phyloP scores from a whole-genome alignment of 2,888 invertebrate species.

The Drosophila anceps region DNA sequence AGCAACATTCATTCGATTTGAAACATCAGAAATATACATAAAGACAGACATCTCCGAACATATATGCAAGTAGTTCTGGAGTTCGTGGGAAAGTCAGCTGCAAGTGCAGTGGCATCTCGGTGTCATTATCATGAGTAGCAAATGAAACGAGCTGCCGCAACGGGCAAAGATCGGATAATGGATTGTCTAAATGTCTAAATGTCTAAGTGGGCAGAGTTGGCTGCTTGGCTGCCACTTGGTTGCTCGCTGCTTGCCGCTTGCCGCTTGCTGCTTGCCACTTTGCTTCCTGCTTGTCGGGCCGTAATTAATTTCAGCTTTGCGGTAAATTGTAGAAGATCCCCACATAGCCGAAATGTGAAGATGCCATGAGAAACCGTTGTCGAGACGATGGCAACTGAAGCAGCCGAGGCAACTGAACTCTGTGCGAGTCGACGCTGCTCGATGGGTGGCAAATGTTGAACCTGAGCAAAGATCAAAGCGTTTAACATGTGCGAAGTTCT shows the following conservation, averaged over 20 bases:
- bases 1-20: not conserved
- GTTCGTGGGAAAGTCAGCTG: constrained; percentile 17
- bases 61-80: constrained; percentile 4
- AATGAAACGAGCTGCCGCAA: constrained; percentile 13
- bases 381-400: not conserved
- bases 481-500: not conserved
- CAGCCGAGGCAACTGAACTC: constrained; percentile 3
- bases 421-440: constrained; percentile 1
- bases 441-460: constrained; percentile 4
- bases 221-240: constrained; percentile 2
- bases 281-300: constrained; percentile 29
- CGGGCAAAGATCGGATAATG: constrained; percentile 50
- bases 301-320: constrained; percentile 43
- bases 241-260: not conserved
- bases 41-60: not conserved
- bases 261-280: constrained; percentile 27
- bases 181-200: constrained; percentile 44
- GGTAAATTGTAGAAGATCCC: constrained; percentile 32
- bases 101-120: constrained; percentile 11
- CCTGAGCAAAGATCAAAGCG: constrained; percentile 14
- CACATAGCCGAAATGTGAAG: constrained; percentile 14
- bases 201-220: constrained; percentile 48
- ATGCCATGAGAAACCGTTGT: constrained; percentile 12
- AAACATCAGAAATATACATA: not conserved
- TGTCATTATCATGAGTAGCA: constrained; percentile 5